These are phyloP conservation scores for Paratilapia polleni DNA, from an alignment of 2,113 vertebrate species.

Conservation along the genomic window DNA sequence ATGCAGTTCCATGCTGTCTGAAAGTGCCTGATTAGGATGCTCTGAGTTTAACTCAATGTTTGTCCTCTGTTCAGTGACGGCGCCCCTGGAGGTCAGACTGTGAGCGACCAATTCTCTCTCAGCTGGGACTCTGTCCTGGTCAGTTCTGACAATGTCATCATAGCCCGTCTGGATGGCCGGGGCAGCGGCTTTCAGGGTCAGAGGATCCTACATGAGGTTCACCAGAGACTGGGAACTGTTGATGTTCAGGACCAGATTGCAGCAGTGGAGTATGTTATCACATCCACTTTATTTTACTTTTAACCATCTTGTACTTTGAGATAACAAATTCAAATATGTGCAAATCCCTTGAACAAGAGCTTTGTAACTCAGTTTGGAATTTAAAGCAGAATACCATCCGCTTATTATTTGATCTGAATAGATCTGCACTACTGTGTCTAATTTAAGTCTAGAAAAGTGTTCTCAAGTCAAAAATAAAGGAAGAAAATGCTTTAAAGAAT, in stretches of 20 bases:
- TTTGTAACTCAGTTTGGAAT: not conserved
- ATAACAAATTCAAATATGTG: not conserved
- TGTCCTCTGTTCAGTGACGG: constrained; percentile 80
- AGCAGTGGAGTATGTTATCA: constrained; percentile 87
- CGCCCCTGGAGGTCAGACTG: constrained; percentile 91
- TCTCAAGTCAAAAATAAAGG: not conserved
- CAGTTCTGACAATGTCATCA: constrained; percentile 89
- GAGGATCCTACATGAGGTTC: constrained; percentile 92
- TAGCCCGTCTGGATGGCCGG: constrained; percentile 93
- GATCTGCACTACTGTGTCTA: not conserved
- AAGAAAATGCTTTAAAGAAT: not conserved
- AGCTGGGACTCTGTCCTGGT: constrained; percentile 96
- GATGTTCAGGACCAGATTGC: constrained; percentile 94
- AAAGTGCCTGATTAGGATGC: not conserved
- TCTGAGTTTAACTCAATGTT: not conserved
- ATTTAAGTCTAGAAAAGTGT: not conserved
- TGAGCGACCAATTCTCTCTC: constrained; percentile 89
- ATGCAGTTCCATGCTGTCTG: not conserved
- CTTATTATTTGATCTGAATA: not conserved
- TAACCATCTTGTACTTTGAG: not conserved
- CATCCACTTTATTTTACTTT: not conserved
- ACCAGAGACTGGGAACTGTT: constrained; percentile 88
- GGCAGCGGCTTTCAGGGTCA: constrained; percentile 95
- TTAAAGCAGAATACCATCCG: not conserved
- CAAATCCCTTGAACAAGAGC: not conserved